Conservation (phyloP, 2,797 vertebrate genomes). For the Alosa sapidissima region DNA sequence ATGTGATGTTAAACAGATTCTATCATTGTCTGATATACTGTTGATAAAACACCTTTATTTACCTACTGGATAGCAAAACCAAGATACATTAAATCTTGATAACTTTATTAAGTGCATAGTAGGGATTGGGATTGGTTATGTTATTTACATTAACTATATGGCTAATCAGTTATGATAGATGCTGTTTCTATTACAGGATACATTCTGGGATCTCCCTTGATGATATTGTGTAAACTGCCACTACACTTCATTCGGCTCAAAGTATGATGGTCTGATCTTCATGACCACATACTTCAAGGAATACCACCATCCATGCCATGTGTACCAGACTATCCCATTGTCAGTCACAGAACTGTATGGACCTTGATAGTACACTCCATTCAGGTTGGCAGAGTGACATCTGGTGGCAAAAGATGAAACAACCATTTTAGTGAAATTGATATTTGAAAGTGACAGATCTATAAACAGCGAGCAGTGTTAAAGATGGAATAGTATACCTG, state of each 20-base stretch:
- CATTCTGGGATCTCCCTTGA: background rate
- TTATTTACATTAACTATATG: background rate
- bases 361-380: slow-evolving; percentile 85
- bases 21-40: too few relatives aligned
- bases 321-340: slow-evolving; percentile 89
- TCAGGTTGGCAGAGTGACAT: slow-evolving; percentile 92
- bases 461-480: background rate
- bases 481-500: slow-evolving; percentile 70
- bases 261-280: slow-evolving; percentile 84
- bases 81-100: background rate
- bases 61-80: background rate
- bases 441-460: background rate
- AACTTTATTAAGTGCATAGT: background rate
- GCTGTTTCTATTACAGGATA: background rate
- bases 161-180: background rate
- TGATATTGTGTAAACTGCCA: background rate
- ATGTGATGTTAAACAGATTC: too few relatives aligned
- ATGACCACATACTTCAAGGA: slow-evolving; percentile 89
- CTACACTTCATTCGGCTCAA: slow-evolving; percentile 67
- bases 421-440: background rate
- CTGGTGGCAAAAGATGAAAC: slow-evolving; percentile 67
- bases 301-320: slow-evolving; percentile 97
- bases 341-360: slow-evolving; percentile 82
- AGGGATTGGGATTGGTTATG: background rate
- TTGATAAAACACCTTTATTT: too few relatives aligned